Conservation (phyloP, 2,888 invertebrate genomes). For the Cepaea hortensis region DNA sequence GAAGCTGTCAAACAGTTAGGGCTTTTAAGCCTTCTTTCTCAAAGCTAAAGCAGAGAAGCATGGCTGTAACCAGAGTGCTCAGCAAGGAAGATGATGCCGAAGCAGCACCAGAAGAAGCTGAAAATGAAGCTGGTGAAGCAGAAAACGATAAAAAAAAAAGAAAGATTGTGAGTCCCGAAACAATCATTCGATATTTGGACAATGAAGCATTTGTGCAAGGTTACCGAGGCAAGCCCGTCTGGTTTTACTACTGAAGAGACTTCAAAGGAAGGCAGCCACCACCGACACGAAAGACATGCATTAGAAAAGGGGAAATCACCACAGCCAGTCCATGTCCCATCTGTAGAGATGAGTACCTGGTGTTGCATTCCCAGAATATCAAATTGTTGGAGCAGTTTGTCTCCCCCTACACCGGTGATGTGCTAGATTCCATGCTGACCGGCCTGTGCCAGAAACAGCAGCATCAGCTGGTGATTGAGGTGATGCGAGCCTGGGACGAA, state of each 20-base stretch:
- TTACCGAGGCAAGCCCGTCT: slow-evolving; percentile 88
- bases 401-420: slow-evolving; percentile 87
- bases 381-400: slow-evolving; percentile 91
- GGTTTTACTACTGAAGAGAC: slow-evolving; percentile 91
- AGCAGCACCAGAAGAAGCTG: neutral
- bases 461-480: slow-evolving; percentile 84
- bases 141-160: slow-evolving; percentile 4
- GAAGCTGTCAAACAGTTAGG: no score
- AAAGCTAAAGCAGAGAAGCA: neutral
- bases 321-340: slow-evolving; percentile 96
- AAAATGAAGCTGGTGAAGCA: neutral
- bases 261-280: slow-evolving; percentile 88
- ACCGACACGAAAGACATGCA: slow-evolving; percentile 89
- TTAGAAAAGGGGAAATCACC: slow-evolving; percentile 82
- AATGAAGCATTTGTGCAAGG: slow-evolving; percentile 88
- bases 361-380: slow-evolving; percentile 83
- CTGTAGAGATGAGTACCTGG: slow-evolving; percentile 94
- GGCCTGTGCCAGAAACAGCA: slow-evolving; percentile 88
- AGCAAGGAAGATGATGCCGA: neutral
- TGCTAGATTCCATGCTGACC: slow-evolving; percentile 75
- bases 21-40: no score
- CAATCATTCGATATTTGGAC: slow-evolving; percentile 87
- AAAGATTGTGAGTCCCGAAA: slow-evolving; percentile 80
- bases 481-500: slow-evolving; percentile 87
- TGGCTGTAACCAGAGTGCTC: neutral